A percentile compares a stretch with the other conserved stretches of the same genome.
Conservation (phyloP, 2,113 vertebrate species). For the Penelope pileata region DNA sequence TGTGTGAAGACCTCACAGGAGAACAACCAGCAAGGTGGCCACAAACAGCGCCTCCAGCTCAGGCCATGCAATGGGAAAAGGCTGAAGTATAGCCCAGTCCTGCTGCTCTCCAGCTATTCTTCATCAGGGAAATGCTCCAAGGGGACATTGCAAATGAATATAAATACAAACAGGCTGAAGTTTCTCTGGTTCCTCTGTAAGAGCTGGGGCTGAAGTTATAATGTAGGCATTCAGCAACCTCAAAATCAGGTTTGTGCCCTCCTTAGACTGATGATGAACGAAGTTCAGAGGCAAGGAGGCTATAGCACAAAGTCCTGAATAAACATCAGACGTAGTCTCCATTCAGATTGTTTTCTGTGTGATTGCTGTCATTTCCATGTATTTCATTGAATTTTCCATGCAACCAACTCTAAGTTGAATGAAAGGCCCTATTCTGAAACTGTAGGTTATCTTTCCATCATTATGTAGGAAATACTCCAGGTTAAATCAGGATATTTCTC, state of each 20-base stretch:
- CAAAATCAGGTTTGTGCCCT: not conserved
- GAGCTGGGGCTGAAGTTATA: not conserved
- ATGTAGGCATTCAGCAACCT: not conserved
- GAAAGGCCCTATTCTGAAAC: not conserved
- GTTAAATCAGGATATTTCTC: not conserved
- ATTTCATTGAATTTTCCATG: not conserved
- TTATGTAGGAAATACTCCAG: not conserved
- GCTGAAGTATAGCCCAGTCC: not conserved
- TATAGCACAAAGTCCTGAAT: not conserved
- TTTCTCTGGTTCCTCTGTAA: not conserved
- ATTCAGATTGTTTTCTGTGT: accelerated
- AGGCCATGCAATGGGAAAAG: not conserved
- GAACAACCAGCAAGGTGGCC: not conserved
- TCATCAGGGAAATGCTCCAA: not conserved
- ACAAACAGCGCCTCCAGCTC: not conserved
- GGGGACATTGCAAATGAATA: not conserved
- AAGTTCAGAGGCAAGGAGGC: not conserved
- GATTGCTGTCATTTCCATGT: accelerated
- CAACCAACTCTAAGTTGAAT: not conserved
- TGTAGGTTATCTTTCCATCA: not conserved
- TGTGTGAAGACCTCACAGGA: not conserved
- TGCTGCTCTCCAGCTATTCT: not conserved
- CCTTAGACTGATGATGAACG: not conserved
- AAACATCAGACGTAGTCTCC: not conserved
- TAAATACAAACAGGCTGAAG: not conserved